phyloP scores from a whole-genome alignment of 1,140 invertebrate species.

The Diorhabda carinulata region DNA sequence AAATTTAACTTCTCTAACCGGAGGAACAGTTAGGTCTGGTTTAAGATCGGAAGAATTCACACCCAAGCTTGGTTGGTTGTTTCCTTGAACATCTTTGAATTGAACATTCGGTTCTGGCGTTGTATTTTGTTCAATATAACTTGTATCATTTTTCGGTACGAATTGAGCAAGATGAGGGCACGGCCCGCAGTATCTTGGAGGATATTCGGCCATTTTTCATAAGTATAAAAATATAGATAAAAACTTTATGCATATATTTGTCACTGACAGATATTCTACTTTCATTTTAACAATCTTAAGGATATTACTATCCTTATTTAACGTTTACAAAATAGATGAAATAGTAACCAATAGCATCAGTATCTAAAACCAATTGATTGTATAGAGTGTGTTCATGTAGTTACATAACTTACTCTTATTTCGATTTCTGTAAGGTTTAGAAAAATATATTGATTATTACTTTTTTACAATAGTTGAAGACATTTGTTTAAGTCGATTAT shows the following conservation, averaged over 20 bases:
- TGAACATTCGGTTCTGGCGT: slow-evolving; percentile 33
- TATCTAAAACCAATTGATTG: too few relatives aligned
- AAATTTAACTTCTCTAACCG: slow-evolving; percentile 24
- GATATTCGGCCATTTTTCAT: slow-evolving; percentile 30
- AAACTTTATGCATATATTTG: neutral
- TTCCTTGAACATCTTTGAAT: slow-evolving; percentile 16
- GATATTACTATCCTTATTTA: too few relatives aligned
- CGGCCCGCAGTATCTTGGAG: slow-evolving; percentile 26
- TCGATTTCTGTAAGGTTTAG: too few relatives aligned
- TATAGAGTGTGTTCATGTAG: too few relatives aligned
- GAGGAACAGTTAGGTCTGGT: slow-evolving; percentile 30
- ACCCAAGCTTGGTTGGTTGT: slow-evolving; percentile 25
- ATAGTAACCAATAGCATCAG: too few relatives aligned
- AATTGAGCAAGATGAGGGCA: slow-evolving; percentile 29
- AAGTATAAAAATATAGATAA: slow-evolving; percentile 9
- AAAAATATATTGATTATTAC: too few relatives aligned
- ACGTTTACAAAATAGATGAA: too few relatives aligned
- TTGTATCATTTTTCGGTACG: slow-evolving; percentile 11
- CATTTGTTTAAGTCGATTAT: too few relatives aligned
- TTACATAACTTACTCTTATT: too few relatives aligned
- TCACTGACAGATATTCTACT: too few relatives aligned
- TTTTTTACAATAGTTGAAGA: too few relatives aligned
- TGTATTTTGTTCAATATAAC: slow-evolving; percentile 33
- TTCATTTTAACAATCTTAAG: too few relatives aligned
- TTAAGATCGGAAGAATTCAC: slow-evolving; percentile 23